These are phyloP conservation scores for Philonicus albiceps DNA, from an alignment of 2,888 invertebrate species.

Conservation along the genomic window DNA sequence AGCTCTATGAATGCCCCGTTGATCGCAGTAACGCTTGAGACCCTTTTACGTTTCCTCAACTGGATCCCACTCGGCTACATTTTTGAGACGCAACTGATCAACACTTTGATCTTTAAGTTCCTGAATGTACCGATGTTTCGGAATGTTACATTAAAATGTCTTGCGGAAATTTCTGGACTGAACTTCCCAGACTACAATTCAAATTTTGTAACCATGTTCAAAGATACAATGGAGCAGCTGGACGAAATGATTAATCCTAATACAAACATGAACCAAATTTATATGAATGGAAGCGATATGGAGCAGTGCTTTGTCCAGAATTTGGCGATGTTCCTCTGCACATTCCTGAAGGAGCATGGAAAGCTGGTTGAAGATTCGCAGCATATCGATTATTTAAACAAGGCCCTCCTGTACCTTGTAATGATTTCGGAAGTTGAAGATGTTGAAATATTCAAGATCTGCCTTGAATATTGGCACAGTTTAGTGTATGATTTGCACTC, in stretches of 20 bases:
- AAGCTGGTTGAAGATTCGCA: constrained; percentile 84
- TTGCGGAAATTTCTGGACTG: constrained; percentile 97
- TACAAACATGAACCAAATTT: constrained; percentile 93
- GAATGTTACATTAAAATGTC: constrained; percentile 96
- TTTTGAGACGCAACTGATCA: constrained; percentile 97
- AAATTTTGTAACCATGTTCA: constrained; percentile 88
- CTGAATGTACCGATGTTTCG: constrained; percentile 97
- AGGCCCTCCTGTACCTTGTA: constrained; percentile 86
- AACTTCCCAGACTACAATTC: constrained; percentile 90
- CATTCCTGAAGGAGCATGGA: constrained; percentile 97
- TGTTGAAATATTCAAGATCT: constrained; percentile 99
- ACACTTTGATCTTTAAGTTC: constrained; percentile 94
- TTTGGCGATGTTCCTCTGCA: constrained; percentile 95
- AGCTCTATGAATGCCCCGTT: constrained; percentile 97
- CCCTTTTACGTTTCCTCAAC: constrained; percentile 93
- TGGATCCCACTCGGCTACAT: constrained; percentile 99
- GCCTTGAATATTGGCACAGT: constrained; percentile 98
- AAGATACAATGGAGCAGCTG: constrained; percentile 90
- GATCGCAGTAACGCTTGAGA: constrained; percentile 95
- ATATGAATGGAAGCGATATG: constrained; percentile 91
- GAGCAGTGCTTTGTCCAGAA: constrained; percentile 99
- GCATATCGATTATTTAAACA: constrained; percentile 77
- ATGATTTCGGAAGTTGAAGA: constrained; percentile 98
- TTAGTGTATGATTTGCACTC: constrained; percentile 92
- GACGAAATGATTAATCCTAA: constrained; percentile 90